Evolutionary conservation across 2,888 invertebrate species (phyloP).

Genomic region (Exephanes ischioxanthus): DNA sequence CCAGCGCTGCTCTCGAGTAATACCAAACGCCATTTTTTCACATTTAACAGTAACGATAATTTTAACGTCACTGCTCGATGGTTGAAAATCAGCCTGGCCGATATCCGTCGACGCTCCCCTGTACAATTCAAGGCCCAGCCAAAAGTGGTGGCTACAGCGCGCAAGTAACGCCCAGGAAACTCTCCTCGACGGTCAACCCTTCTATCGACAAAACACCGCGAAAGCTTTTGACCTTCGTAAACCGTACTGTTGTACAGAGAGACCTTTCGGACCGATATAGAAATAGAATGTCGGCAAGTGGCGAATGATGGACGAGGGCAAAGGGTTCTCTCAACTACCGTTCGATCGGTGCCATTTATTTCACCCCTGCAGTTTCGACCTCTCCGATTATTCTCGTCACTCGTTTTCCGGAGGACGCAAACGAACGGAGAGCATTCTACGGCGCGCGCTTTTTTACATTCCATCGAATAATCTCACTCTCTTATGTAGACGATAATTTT

Average conservation of each 20-base stretch:
- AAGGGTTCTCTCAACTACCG: conserved; percentile 32
- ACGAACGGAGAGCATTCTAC: conserved; percentile 47
- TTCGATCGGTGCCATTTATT: conserved; percentile 63
- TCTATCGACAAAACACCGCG: conserved; percentile 33
- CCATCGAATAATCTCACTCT: conserved; percentile 42
- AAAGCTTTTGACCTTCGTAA: conserved; percentile 60
- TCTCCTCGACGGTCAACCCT: conserved; percentile 56
- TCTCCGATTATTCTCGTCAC: conserved; percentile 67
- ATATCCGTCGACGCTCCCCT: neutral
- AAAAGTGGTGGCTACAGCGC: conserved; percentile 56
- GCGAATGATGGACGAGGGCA: conserved; percentile 24
- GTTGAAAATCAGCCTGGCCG: neutral
- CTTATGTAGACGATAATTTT: conserved; percentile 16
- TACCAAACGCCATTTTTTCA: neutral
- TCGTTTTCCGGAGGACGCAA: conserved; percentile 50
- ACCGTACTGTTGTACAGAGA: conserved; percentile 31
- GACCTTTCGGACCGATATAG: conserved; percentile 35
- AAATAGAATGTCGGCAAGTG: conserved; percentile 34
- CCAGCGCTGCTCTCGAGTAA: no score
- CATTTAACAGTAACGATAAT: neutral
- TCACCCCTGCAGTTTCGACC: conserved; percentile 57
- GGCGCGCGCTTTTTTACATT: conserved; percentile 27
- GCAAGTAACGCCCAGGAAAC: conserved; percentile 59
- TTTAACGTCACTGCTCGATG: neutral
- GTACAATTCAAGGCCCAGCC: neutral